A percentile compares a stretch with the other conserved stretches of the same genome.
phyloP scores from a whole-genome alignment of 2,797 vertebrate species.

The Acrossocheilus wenchowensis region DNA sequence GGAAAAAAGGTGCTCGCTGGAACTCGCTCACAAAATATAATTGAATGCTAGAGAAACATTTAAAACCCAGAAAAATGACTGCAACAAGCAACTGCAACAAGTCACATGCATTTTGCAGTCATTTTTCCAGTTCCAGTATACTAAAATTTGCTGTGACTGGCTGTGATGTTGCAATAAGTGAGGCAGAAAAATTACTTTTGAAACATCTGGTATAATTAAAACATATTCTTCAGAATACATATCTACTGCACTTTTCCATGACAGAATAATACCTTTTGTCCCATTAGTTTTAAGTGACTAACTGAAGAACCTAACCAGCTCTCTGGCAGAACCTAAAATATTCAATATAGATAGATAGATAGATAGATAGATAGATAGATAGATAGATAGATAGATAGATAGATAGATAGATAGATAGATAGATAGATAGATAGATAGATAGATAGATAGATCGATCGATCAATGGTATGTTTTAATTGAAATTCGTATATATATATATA shows the following conservation, averaged over 20 bases:
- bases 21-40: conserved; percentile 28
- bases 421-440: too few species aligned
- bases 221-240: background rate
- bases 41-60: background rate
- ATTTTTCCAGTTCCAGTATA: background rate
- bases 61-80: background rate
- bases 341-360: too few species aligned
- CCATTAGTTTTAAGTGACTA: background rate
- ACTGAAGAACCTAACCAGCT: background rate
- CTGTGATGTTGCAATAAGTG: background rate
- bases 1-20: conserved; percentile 68
- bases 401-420: too few species aligned
- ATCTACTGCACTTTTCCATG: background rate
- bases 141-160: background rate
- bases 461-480: too few species aligned
- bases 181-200: background rate
- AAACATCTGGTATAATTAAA: background rate
- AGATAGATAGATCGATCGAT: too few species aligned
- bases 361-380: too few species aligned
- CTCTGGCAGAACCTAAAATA: background rate
- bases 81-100: too few species aligned
- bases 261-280: background rate
- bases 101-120: background rate
- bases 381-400: too few species aligned
- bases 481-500: too few species aligned